A percentile compares a stretch with the other conserved stretches of the same genome.
Evolutionary conservation across 1,140 invertebrate species (phyloP).

Genomic region (Ditylenchus dipsaci): DNA sequence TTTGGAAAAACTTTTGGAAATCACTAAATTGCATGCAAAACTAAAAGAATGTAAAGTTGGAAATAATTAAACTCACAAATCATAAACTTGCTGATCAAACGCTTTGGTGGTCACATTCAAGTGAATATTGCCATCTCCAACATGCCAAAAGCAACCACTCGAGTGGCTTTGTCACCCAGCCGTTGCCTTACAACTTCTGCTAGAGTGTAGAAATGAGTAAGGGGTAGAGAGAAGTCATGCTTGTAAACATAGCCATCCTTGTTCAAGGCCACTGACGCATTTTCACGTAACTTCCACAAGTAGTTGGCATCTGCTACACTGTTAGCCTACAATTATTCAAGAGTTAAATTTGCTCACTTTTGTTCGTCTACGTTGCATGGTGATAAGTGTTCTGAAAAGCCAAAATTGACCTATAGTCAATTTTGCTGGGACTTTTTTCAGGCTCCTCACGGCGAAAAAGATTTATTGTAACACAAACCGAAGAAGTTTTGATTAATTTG

Average conservation of each 20-base stretch:
- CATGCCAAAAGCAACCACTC: constrained; percentile 84
- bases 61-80: background rate
- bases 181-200: constrained; percentile 67
- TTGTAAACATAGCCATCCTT: constrained; percentile 85
- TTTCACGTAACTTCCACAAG: constrained; percentile 66
- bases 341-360: too few relatives aligned
- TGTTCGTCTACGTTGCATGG: too few relatives aligned
- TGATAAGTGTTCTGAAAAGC: too few relatives aligned
- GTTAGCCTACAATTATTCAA: constrained; percentile 4
- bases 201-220: constrained; percentile 76
- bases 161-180: constrained; percentile 20
- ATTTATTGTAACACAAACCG: too few relatives aligned
- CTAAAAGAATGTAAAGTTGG: too few relatives aligned
- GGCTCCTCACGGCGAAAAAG: too few relatives aligned
- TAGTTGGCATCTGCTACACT: constrained; percentile 10
- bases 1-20: too few relatives aligned
- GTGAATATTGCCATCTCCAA: constrained; percentile 87
- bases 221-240: constrained; percentile 85
- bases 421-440: too few relatives aligned
- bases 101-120: constrained; percentile 59
- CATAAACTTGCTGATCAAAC: background rate
- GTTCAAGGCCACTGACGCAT: constrained; percentile 74
- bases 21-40: too few relatives aligned
- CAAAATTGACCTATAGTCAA: too few relatives aligned
- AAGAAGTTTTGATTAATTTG: too few relatives aligned